Percentiles rank a stretch among this genome's conserved stretches.
phyloP scores from a whole-genome alignment of 2,888 invertebrate genomes.

The Troides helena region DNA sequence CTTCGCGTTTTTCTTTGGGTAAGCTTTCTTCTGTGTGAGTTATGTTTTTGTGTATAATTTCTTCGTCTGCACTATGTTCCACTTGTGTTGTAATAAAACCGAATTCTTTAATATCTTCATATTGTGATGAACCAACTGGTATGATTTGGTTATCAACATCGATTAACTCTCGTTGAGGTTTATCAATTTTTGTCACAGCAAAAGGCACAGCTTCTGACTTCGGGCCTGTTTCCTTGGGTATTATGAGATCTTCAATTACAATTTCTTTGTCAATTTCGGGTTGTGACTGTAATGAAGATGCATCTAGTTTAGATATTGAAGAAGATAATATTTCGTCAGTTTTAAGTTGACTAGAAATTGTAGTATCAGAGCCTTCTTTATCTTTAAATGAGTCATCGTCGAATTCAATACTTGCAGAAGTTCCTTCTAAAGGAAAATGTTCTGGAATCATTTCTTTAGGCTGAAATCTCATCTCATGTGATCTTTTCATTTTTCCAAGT shows the following conservation, averaged over 20 bases:
- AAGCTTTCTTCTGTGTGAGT: conserved; percentile 47
- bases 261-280: conserved; percentile 54
- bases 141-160: conserved; percentile 76
- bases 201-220: conserved; percentile 64
- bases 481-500: conserved; percentile 90
- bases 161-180: conserved; percentile 64
- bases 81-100: conserved; percentile 66
- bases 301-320: conserved; percentile 70
- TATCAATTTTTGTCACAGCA: conserved; percentile 62
- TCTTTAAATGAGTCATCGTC: conserved; percentile 69
- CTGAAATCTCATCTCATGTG: conserved; percentile 94
- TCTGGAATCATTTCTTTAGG: conserved; percentile 81
- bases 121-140: conserved; percentile 68
- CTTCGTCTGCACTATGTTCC: conserved; percentile 47
- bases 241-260: conserved; percentile 44
- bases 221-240: conserved; percentile 43
- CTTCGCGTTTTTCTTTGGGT: conserved; percentile 40
- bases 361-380: conserved; percentile 68
- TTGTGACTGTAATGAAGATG: conserved; percentile 60
- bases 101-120: conserved; percentile 63
- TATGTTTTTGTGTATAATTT: conserved; percentile 48
- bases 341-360: conserved; percentile 71
- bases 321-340: conserved; percentile 70
- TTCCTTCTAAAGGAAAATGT: conserved; percentile 63
- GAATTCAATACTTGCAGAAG: conserved; percentile 67